Percentiles rank a stretch among this genome's conserved stretches.
phyloP scores from a whole-genome alignment of 2,888 invertebrate genomes.

The Augochlorella aurata region DNA sequence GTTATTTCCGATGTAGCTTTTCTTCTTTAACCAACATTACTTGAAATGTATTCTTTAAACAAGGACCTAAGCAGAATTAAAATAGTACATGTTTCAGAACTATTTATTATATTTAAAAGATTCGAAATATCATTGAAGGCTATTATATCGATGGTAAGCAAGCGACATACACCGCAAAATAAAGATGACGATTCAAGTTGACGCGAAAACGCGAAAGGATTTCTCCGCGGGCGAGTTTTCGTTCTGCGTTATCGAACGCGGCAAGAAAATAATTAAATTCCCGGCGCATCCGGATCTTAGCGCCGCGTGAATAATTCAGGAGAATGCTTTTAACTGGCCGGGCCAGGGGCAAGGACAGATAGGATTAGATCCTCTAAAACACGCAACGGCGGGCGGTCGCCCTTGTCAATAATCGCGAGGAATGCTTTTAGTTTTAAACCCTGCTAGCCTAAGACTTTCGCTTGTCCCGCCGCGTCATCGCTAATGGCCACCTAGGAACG shows the following conservation, averaged over 20 bases:
- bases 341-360: constrained; percentile 29
- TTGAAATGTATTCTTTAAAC: too few species aligned
- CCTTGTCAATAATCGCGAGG: constrained; percentile 70
- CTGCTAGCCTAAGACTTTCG: constrained; percentile 40
- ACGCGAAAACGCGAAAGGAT: background rate
- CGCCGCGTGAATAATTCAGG: constrained; percentile 65
- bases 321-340: constrained; percentile 65
- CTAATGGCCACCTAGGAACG: constrained; percentile 60
- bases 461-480: constrained; percentile 49
- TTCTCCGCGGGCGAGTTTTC: background rate
- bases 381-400: constrained; percentile 62
- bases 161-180: background rate
- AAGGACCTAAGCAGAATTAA: too few species aligned
- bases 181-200: constrained; percentile 20
- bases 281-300: constrained; percentile 42
- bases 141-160: too few species aligned
- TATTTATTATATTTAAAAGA: too few species aligned
- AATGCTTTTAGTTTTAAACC: constrained; percentile 69
- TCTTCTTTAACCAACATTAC: too few species aligned
- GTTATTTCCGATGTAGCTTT: too few species aligned
- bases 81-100: too few species aligned
- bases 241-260: constrained; percentile 30
- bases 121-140: too few species aligned
- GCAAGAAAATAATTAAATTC: constrained; percentile 52
- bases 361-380: constrained; percentile 50